A percentile compares a stretch with the other conserved stretches of the same genome.
These are phyloP conservation scores for Rhinogobio ventralis DNA, from an alignment of 2,797 vertebrate genomes.

Conservation along the genomic window DNA sequence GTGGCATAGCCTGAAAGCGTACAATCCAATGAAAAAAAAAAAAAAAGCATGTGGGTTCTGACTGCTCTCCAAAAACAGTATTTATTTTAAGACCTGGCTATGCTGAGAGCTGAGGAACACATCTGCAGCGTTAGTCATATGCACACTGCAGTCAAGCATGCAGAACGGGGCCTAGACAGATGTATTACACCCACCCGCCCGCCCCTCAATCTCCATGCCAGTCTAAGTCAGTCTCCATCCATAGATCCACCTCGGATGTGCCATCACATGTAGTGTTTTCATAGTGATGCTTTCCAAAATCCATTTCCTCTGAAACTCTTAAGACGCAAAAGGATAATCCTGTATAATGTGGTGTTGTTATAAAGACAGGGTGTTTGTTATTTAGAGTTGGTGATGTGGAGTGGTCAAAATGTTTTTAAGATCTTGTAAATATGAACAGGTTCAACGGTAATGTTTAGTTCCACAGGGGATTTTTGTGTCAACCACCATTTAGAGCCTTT, in stretches of 20 bases:
- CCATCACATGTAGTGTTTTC: conserved; percentile 32
- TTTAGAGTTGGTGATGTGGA: conserved; percentile 39
- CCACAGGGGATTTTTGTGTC: conserved; percentile 13
- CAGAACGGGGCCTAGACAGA: conserved; percentile 19
- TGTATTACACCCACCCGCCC: conserved; percentile 2
- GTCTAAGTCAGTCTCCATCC: conserved; percentile 4
- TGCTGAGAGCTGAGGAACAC: conserved; percentile 9
- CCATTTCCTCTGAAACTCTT: conserved; percentile 25
- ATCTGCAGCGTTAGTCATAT: conserved; percentile 49
- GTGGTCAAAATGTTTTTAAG: conserved; percentile 42
- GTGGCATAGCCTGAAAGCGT: conserved; percentile 1
- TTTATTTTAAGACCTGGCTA: conserved; percentile 55
- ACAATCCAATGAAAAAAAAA: neutral
- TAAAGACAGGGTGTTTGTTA: conserved; percentile 45
- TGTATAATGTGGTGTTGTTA: conserved; percentile 41
- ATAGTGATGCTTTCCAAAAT: conserved; percentile 22
- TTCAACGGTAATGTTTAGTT: conserved; percentile 51
- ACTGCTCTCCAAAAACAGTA: conserved; percentile 70
- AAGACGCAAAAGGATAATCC: conserved; percentile 30
- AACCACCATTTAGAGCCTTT: conserved; percentile 33
- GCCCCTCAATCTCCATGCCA: conserved; percentile 17
- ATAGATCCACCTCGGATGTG: conserved; percentile 12
- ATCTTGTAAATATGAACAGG: conserved; percentile 55
- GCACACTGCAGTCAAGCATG: conserved; percentile 34
- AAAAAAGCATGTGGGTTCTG: conserved; percentile 50